Evolutionary conservation across 64 coral and sea anemone genomes (phyloP), one percentile per base, ranked within the genome.

Genomic region (Pocillopora verrucosa): DNA sequence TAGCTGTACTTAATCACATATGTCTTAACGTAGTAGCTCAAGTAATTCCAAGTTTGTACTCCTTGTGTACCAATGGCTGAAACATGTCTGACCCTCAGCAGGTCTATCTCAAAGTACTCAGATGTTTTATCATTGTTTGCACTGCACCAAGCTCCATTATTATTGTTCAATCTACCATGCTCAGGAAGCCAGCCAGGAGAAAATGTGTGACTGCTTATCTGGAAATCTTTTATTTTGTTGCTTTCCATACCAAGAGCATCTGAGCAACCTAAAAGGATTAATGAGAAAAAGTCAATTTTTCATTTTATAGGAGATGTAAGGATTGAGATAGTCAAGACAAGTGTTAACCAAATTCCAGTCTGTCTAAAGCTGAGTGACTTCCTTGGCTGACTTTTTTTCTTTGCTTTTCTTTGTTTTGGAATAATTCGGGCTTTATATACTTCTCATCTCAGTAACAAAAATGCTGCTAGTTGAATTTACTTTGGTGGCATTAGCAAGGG

Each of bases 1-100:
- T 81, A 90, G 83, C 94, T 96, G 83, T 96, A 96, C 58, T 75
- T 87, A 13, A 96, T 58, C 16, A 36, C 56, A 36, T 90, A 96
- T 19, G 81, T 87, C 17, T 70, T 37, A 15, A 96, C 88, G 84
- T 88, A 96, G 59, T 96, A 90, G 0, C 13, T 0, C 69, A 26
- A 0, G 16, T 2, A 1, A 5, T 38, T 20, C 11, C n/a, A 36
- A 22, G 1, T 6, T 57, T 25, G 15, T 24, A 69, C 63, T 12
- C 94, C 94, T 88, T 92, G 94, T 9, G 72, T 92, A 38, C 24
- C 91, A 65, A 96, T 74, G n/a, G 59, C 76, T 16, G 94, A 93
- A 34, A 96, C 76, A 87, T 96, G 91, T 70, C 88, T 81, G 67
- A 96, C 91, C 81, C 60, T 90, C 1, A 90, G 51, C 60, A 96